Evolutionary conservation across 2,797 vertebrate genomes (phyloP).

Genomic region (Alca torda): DNA sequence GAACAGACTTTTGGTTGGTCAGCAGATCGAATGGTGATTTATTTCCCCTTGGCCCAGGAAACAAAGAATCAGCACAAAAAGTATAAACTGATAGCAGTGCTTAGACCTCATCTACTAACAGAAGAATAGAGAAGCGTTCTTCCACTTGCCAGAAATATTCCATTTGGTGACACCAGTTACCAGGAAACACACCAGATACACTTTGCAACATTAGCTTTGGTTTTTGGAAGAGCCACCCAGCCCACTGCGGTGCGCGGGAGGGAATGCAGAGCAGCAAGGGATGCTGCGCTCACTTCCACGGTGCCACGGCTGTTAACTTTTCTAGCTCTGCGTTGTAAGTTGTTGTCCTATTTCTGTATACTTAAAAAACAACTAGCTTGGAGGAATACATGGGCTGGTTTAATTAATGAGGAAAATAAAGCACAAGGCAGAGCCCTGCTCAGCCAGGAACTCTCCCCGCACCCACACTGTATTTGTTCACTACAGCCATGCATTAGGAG

Average conservation of each 20-base stretch:
- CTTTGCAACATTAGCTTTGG: neutral
- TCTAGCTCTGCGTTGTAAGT: neutral
- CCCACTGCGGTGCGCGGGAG: neutral
- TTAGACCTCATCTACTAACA: neutral
- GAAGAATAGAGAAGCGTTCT: neutral
- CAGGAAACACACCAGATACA: neutral
- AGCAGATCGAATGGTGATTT: neutral
- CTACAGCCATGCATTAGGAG: neutral
- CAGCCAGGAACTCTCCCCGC: neutral
- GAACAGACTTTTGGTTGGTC: neutral
- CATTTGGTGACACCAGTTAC: neutral
- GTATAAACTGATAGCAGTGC: neutral
- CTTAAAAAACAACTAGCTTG: neutral
- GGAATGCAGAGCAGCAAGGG: neutral
- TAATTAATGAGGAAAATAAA: neutral
- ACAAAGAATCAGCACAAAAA: conserved; percentile 19
- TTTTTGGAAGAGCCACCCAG: neutral
- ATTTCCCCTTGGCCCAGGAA: neutral
- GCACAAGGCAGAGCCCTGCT: neutral
- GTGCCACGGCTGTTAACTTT: neutral
- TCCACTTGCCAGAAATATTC: neutral
- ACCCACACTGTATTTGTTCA: neutral
- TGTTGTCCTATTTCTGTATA: neutral
- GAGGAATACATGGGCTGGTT: neutral
- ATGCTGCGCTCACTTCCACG: neutral